Evolutionary conservation across 2,888 invertebrate species (phyloP), one percentile per base, ranked within the genome.

Genomic region (Euspilapteryx auroguttella): DNA sequence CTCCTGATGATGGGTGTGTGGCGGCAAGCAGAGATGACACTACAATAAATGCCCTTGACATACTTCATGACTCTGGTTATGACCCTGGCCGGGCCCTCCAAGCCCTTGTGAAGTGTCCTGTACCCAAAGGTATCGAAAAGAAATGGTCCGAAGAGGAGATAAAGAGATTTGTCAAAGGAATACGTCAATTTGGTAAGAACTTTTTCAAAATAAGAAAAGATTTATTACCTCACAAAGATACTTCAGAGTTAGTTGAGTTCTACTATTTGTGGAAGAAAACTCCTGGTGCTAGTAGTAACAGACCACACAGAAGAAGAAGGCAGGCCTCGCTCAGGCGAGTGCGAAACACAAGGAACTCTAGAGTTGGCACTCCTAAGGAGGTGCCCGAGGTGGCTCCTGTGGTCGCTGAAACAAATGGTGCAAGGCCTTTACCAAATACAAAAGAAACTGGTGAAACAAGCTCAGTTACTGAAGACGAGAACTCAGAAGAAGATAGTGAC

Each of bases 211-310:
- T 99, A 49, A 83, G 89, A 45, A 96, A 96, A 66, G 98, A 99
- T 69, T 79, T 97, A 42, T 78, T 99, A 43, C 94, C 97, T 31
- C 94, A 96, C 61, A 94, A 96, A 79, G 95, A 97, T 55, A 96
- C 97, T 49, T 88, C 94, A 31, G 97, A 99, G 61, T 76, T 99
- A 51, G 96, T 99, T 30, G 96, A 97, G 64, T 99, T 94, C 78
- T 99, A 99, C 75, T 99, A 99, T 76, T 80, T 96, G 54, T 99
- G 99, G 99, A 99, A 99, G 79, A 99, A 98, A 78, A 96, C 97
- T 21, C 94, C 97, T 12, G 94, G 94, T 47, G 98, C 98, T 36
- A 93, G 94, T 62, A 94, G 93, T 58, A 95, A 95, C 64, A 83
- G 97, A 42, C 96, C 96, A 14, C 95, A 96, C 55, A 81, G 96